Evolutionary conservation across 2,888 invertebrate species (phyloP), one percentile per base, ranked within the genome.

Genomic region (Leptopilina syphax): DNA sequence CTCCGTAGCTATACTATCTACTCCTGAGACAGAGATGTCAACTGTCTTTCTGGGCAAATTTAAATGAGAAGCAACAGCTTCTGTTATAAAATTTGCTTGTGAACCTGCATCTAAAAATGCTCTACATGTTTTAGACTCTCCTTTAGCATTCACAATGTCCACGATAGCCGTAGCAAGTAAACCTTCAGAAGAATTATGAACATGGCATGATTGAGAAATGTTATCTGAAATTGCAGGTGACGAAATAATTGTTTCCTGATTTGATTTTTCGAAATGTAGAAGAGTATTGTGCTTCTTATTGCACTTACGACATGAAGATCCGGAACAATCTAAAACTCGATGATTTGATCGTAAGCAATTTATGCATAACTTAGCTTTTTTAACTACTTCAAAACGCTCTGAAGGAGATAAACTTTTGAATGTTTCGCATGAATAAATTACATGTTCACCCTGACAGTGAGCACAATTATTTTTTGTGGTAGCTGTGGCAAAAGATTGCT

Each of bases 91-190:
- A 18, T 63, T 63, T 1, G 63, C 63, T 9, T 63, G 63, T 18
- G 63, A 63, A 9, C 63, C 24, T 9, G 63, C 63, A 9, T 63
- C 63, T 1, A 63, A 8, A 63, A 63, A 63, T 7, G 63, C 63
- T n/a, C 63, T n/a, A 24, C 63, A 24, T 8, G 9, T 63, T 9
- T 63, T 63, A 1, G 10, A 18, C 24, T 24, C 8, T 24, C 63
- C 24, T 24, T 8, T 63, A 3, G 18, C 18, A 50, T 47, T n/a
- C n/a, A n/a, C n/a, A n/a, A n/a, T n/a, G n/a, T n/a, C n/a, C n/a
- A n/a, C n/a, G n/a, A n/a, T n/a, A 9, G 68, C 68, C 8, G 68
- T 68, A 12, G 68, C 68, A 3, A 68, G 12, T 47, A 68, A 68
- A 18, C 68, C 2, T 5, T 47, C 68, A 8, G 68, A 68, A 3